Evolutionary conservation across 2,797 vertebrate genomes (phyloP).

Genomic region (Eurystomus glaucurus): DNA sequence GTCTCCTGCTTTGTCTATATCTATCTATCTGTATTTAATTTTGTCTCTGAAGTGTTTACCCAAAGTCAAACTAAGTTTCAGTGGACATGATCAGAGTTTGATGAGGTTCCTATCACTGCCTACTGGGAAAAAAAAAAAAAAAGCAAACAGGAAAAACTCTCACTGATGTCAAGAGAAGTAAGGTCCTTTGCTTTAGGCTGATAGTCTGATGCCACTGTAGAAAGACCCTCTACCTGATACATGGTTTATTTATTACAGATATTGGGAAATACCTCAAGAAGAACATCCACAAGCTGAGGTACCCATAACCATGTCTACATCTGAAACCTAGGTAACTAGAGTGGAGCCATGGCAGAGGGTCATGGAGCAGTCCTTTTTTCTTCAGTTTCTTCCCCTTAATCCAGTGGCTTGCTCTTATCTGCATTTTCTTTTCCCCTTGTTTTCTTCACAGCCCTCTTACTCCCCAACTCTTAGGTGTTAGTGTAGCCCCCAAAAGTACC

Average conservation of each 20-base stretch:
- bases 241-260: neutral
- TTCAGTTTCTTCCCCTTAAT: fast-evolving
- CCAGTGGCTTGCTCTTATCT: neutral
- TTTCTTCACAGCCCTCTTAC: neutral
- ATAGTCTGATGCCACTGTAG: neutral
- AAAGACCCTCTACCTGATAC: neutral
- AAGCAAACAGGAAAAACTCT: neutral
- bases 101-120: neutral
- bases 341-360: neutral
- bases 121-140: neutral
- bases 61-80: neutral
- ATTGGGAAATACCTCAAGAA: neutral
- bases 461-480: neutral
- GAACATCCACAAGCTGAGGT: neutral
- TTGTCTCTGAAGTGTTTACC: neutral
- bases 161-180: neutral
- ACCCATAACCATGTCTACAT: neutral
- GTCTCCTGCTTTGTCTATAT: neutral
- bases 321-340: neutral
- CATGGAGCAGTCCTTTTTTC: neutral
- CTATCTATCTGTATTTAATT: neutral
- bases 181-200: neutral
- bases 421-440: neutral
- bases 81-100: neutral
- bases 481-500: neutral